Percentiles rank a stretch among this genome's conserved stretches.
Evolutionary conservation across 2,113 vertebrate genomes (phyloP).

Genomic region (Actenoides hombroni): DNA sequence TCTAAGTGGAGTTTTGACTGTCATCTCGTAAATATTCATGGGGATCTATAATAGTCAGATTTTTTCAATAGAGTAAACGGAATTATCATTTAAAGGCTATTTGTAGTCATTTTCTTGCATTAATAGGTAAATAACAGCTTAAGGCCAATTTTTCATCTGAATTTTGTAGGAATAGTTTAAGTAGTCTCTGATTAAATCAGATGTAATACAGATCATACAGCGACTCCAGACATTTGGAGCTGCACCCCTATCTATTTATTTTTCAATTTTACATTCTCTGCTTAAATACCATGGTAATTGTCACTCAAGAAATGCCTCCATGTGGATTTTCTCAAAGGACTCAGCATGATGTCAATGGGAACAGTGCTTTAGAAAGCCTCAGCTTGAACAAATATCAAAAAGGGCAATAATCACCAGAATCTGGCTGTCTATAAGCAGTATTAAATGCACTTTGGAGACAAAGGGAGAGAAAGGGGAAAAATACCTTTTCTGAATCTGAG

Average conservation of each 20-base stretch:
- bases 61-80: background rate
- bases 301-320: conserved; percentile 16
- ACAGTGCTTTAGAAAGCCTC: background rate
- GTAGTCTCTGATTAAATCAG: background rate
- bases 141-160: background rate
- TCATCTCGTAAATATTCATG: background rate
- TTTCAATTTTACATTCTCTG: conserved; percentile 14
- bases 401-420: background rate
- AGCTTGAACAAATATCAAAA: background rate
- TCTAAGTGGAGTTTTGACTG: background rate
- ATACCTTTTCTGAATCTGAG: background rate
- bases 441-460: background rate
- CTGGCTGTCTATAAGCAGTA: background rate
- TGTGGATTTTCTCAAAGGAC: background rate
- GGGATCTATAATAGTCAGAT: background rate
- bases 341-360: background rate
- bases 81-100: background rate
- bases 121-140: background rate
- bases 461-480: background rate
- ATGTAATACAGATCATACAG: background rate
- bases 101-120: background rate
- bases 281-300: background rate
- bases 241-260: background rate
- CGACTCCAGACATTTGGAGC: background rate
- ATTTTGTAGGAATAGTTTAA: background rate